A percentile compares a stretch with the other conserved stretches of the same genome.
Conservation (phyloP, 1,140 invertebrate genomes). For the Conopomorpha cramerella region DNA sequence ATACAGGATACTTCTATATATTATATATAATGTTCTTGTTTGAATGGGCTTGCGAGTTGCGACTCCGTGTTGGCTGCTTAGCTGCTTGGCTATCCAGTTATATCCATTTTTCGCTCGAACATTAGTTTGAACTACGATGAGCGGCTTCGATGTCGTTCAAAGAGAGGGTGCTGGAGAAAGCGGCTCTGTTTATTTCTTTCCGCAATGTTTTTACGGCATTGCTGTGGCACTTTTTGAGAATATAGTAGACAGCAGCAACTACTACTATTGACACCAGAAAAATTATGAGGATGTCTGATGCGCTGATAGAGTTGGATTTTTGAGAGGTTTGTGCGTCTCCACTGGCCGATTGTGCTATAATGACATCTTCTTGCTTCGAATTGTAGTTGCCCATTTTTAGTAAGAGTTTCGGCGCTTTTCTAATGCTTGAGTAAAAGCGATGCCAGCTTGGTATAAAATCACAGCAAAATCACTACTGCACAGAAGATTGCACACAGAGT, state of each 20-base stretch:
- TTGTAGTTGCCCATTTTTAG: not conserved
- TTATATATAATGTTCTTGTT: not conserved
- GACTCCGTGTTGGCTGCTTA: no score
- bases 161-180: not conserved
- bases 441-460: not conserved
- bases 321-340: not conserved
- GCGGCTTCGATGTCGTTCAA: not conserved
- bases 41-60: not conserved
- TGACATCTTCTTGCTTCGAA: not conserved
- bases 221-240: not conserved
- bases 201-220: not conserved
- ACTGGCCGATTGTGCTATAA: constrained; percentile 1
- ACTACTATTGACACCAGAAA: not conserved
- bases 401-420: no score
- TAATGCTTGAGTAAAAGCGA: no score
- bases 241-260: not conserved
- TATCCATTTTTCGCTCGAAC: not conserved
- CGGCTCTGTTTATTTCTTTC: not conserved
- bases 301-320: not conserved
- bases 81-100: no score
- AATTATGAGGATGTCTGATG: not conserved
- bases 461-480: no score
- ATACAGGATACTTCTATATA: not conserved
- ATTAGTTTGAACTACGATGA: not conserved
- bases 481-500: no score